Conservation (phyloP, 1,140 invertebrate species). For the Drosophila oshimai region DNA sequence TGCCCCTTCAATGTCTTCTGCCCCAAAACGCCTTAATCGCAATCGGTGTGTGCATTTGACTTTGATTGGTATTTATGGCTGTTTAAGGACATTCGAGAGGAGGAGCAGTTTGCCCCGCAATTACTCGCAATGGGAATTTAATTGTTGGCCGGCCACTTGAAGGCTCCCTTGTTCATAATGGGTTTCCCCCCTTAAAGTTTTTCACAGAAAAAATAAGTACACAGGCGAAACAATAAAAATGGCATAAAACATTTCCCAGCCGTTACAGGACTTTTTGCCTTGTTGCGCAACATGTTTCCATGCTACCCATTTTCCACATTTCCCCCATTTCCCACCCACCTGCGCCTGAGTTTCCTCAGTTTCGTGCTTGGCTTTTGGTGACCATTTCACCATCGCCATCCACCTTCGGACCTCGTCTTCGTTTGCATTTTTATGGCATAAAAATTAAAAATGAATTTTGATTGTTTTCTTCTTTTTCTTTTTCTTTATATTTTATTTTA, state of each 20-base stretch:
- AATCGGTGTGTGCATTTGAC: conserved; percentile 61
- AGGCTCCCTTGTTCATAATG: neutral
- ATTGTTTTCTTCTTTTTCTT: conserved; percentile 62
- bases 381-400: conserved; percentile 27
- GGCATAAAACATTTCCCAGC: conserved; percentile 64
- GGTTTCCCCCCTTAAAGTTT: neutral
- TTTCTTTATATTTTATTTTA: conserved; percentile 41
- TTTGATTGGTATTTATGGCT: conserved; percentile 82
- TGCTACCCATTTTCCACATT: no score
- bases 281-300: conserved; percentile 57
- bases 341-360: neutral
- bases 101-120: conserved; percentile 12
- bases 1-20: neutral
- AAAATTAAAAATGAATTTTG: conserved; percentile 81
- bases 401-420: conserved; percentile 33
- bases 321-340: neutral
- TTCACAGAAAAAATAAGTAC: conserved; percentile 5
- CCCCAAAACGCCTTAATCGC: neutral
- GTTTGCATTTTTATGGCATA: conserved; percentile 80
- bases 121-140: conserved; percentile 49
- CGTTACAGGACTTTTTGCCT: conserved; percentile 50
- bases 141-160: conserved; percentile 31
- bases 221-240: conserved; percentile 25
- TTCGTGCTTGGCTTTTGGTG: conserved; percentile 62
- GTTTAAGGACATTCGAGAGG: conserved; percentile 66